Evolutionary conservation across 2,797 vertebrate genomes (phyloP), one percentile per base, ranked within the genome.

Genomic region (Cirrhinus molitorella): DNA sequence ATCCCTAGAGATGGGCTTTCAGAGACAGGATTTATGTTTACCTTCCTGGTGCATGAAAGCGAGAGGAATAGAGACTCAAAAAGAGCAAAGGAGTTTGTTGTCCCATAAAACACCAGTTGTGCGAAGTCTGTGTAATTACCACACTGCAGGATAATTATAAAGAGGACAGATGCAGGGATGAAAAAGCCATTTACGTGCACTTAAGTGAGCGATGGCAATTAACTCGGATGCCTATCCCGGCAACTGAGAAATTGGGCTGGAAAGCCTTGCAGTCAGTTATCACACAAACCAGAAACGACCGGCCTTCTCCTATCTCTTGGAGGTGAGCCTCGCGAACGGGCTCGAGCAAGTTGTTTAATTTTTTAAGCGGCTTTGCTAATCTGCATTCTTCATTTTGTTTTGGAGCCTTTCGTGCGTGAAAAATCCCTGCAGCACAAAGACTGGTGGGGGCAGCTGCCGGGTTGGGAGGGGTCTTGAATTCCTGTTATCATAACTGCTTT

Each of bases 331-430:
- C 61, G 43, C 40, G 76, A 79, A 57, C 61, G 66, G 81, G 66
- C 72, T 45, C 47, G 2, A 68, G 67, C 76, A 59, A 85, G 83
- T 88, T 83, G 84, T 83, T 85, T 84, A 79, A 87, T 79, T 87
- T 86, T 84, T 88, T 90, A 89, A 89, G 86, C 85, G 71, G 87
- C 88, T 87, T 89, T 87, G 85, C 87, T 81, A 86, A 88, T 91
- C 88, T 81, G 75, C 85, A 49, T 86, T 86, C 87, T 84, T 83
- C 85, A 72, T 83, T 91, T 91, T 90, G 85, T 88, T 88, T 89
- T 85, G 79, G 72, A 89, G 79, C 77, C 85, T 86, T 85, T 85
- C 74, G 72, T 78, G 88, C 88, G 71, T 89, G 76, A 89, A 89
- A 85, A 90, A 87, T 86, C 88, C 83, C 85, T n/a, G 21, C 43